These are phyloP conservation scores for Cyanoderma ruficeps DNA, from an alignment of 2,113 vertebrate species.

Conservation along the genomic window DNA sequence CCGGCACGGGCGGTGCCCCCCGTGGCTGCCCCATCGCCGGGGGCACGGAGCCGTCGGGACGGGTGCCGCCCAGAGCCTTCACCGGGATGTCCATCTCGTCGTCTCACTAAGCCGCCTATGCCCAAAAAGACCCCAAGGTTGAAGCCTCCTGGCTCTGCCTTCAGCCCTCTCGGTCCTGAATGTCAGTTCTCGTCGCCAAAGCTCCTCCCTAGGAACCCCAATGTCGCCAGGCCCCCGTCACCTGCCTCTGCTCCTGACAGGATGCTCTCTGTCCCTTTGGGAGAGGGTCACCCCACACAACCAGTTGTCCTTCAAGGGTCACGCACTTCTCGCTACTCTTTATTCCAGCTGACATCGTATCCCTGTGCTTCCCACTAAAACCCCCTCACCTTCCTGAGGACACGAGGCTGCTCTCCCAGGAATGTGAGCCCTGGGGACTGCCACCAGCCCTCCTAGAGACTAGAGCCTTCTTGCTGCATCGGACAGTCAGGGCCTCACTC, in stretches of 20 bases:
- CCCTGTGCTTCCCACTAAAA: neutral
- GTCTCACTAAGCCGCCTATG: slow-evolving; percentile 3
- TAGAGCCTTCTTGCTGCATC: neutral
- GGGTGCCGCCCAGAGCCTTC: neutral
- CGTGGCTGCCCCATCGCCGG: neutral
- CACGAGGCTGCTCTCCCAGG: neutral
- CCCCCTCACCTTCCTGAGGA: neutral
- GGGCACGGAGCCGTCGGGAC: neutral
- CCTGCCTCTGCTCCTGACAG: neutral
- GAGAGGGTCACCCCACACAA: accelerated
- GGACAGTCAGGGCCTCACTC: neutral
- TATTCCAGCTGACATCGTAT: neutral
- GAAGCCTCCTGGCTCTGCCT: neutral
- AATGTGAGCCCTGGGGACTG: neutral
- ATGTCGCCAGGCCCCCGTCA: neutral
- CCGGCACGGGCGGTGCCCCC: neutral
- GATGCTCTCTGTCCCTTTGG: accelerated
- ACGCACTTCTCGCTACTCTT: accelerated
- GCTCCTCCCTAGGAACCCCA: neutral
- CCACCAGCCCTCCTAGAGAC: neutral
- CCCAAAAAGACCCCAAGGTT: slow-evolving; percentile 5
- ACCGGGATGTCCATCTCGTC: neutral
- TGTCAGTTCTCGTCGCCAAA: slow-evolving; percentile 38
- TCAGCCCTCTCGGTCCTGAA: slow-evolving; percentile 4
- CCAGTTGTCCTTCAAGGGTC: neutral